phyloP scores from a whole-genome alignment of 2,888 invertebrate genomes.

The Lochmaea capreae region DNA sequence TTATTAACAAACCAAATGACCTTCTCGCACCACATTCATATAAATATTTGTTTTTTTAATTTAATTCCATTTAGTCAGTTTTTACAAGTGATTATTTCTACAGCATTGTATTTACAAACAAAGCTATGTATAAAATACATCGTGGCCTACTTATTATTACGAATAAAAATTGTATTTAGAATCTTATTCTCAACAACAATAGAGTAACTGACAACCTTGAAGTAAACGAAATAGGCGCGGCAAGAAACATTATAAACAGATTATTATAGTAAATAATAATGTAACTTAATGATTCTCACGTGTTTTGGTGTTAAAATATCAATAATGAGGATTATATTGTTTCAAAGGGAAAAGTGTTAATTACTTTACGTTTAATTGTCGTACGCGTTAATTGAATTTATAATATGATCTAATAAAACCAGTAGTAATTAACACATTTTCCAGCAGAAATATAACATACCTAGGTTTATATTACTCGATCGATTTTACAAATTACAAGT shows the following conservation, averaged over 20 bases:
- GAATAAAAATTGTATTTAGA: not conserved
- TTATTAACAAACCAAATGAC: too few relatives aligned
- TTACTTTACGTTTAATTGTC: not conserved
- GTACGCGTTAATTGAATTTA: too few relatives aligned
- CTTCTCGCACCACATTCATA: too few relatives aligned
- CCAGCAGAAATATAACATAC: too few relatives aligned
- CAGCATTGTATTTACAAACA: not conserved
- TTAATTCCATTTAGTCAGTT: not conserved
- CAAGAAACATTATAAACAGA: not conserved
- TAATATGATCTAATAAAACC: too few relatives aligned
- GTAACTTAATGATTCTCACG: slow-evolving; percentile 4
- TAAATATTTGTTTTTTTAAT: not conserved
- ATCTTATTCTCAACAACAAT: not conserved
- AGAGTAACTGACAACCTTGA: not conserved
- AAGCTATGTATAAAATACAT: not conserved
- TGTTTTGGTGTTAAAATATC: not conserved
- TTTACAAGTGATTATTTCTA: not conserved
- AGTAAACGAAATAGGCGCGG: not conserved
- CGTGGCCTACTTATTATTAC: slow-evolving; percentile 2
- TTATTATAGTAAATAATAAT: not conserved
- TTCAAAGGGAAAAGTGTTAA: not conserved
- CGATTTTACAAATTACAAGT: too few relatives aligned
- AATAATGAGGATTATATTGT: not conserved
- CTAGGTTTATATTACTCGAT: too few relatives aligned
- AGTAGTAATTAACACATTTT: too few relatives aligned